Conservation (phyloP, 2,797 vertebrate genomes). For the Trachurus trachurus region DNA sequence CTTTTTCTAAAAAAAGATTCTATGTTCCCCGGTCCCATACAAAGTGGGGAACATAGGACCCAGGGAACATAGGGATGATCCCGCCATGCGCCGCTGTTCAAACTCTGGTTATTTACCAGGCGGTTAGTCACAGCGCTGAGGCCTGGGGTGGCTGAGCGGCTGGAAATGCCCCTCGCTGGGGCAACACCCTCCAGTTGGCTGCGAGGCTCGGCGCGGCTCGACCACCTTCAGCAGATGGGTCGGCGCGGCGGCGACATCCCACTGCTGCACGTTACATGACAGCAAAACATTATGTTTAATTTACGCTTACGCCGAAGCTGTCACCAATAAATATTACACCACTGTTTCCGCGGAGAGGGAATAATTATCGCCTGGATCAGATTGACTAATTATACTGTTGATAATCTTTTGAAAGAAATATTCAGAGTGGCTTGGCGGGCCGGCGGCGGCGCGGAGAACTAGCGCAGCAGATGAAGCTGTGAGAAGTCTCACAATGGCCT, state of each 20-base stretch:
- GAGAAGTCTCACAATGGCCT: slow-evolving; percentile 38
- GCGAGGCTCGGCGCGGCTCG: slow-evolving; percentile 30
- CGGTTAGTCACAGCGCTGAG: slow-evolving; percentile 32
- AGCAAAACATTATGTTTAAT: slow-evolving; percentile 51
- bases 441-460: slow-evolving; percentile 1
- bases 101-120: slow-evolving; percentile 31
- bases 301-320: slow-evolving; percentile 45
- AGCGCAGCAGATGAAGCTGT: slow-evolving; percentile 19
- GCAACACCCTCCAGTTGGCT: slow-evolving; percentile 49
- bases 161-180: slow-evolving; percentile 17
- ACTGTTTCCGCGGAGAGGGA: slow-evolving; percentile 15
- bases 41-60: no score
- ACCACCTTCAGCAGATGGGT: slow-evolving; percentile 45
- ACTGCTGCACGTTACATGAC: slow-evolving; percentile 38
- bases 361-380: slow-evolving; percentile 50
- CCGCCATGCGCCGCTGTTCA: slow-evolving; percentile 28
- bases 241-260: slow-evolving; percentile 21
- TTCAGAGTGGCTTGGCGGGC: slow-evolving; percentile 37
- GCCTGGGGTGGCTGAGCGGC: slow-evolving; percentile 23
- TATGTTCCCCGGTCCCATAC: no score
- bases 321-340: slow-evolving; percentile 2
- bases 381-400: slow-evolving; percentile 38
- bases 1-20: no score
- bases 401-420: slow-evolving; percentile 46
- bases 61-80: no score